Evolutionary conservation across 2,113 vertebrate species (phyloP).

Genomic region (Cavia porcellus): DNA sequence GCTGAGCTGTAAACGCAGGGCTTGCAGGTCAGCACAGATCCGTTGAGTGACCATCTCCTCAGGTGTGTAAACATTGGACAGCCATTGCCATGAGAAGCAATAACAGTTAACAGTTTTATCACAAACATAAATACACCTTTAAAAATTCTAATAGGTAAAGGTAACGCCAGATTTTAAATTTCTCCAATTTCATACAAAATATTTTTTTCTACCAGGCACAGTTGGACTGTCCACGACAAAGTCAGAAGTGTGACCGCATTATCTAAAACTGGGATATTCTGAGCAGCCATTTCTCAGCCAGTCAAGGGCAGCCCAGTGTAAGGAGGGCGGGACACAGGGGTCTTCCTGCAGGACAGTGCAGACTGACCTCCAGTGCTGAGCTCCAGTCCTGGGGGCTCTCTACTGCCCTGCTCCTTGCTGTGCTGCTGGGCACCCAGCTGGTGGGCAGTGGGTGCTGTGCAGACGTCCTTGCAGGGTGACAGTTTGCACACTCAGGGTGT

Average conservation of each 20-base stretch:
- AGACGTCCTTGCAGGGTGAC: background rate
- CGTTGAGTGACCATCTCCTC: background rate
- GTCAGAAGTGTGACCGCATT: background rate
- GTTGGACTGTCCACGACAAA: background rate
- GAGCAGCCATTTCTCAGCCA: background rate
- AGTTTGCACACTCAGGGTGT: fast-evolving
- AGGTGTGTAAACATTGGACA: background rate
- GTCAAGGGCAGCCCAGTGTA: background rate
- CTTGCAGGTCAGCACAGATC: background rate
- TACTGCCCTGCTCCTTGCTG: fast-evolving
- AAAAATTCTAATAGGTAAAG: background rate
- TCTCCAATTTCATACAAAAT: background rate
- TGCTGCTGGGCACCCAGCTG: fast-evolving
- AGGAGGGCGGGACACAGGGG: background rate
- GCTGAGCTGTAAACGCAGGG: background rate
- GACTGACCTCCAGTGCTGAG: fast-evolving
- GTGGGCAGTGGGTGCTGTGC: fast-evolving
- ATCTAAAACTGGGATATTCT: too few species aligned
- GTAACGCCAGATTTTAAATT: background rate
- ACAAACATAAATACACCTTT: background rate
- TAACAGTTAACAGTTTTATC: background rate
- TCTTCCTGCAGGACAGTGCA: fast-evolving
- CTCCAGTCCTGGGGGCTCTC: fast-evolving
- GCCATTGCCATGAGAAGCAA: background rate
- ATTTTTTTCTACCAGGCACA: background rate